These are phyloP conservation scores for Tribolium freemani DNA, from an alignment of 2,888 invertebrate genomes.

Conservation along the genomic window DNA sequence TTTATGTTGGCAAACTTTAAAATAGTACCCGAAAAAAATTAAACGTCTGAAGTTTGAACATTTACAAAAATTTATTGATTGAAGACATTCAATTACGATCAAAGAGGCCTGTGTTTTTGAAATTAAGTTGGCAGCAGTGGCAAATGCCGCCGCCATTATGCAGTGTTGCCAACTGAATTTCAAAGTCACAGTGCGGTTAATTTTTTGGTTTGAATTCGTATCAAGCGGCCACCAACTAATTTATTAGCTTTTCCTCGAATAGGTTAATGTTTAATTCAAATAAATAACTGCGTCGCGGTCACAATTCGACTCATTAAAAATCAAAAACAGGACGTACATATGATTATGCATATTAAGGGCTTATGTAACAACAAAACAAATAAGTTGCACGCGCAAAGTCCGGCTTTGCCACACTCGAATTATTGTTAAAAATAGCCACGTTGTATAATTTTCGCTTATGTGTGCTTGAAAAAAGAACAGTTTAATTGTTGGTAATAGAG, in stretches of 20 bases:
- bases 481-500: constrained; percentile 17
- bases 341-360: constrained; percentile 7
- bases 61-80: no score
- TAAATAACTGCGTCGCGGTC: not conserved
- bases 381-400: not conserved
- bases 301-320: constrained; percentile 12
- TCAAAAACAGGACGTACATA: constrained; percentile 16
- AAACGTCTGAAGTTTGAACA: no score
- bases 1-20: no score
- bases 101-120: no score
- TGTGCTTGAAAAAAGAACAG: not conserved
- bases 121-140: no score
- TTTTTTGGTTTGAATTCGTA: no score
- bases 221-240: no score
- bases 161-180: no score
- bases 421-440: not conserved
- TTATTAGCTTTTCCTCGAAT: not conserved
- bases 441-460: not conserved
- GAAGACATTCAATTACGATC: no score
- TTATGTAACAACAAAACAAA: not conserved
- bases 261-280: constrained; percentile 1
- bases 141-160: no score
- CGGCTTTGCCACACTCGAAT: not conserved
- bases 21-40: no score
- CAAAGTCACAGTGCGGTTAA: no score